A percentile compares a stretch with the other conserved stretches of the same genome.
These are phyloP conservation scores for Hylaeus anthracinus DNA, from an alignment of 1,140 invertebrate genomes.

Conservation along the genomic window DNA sequence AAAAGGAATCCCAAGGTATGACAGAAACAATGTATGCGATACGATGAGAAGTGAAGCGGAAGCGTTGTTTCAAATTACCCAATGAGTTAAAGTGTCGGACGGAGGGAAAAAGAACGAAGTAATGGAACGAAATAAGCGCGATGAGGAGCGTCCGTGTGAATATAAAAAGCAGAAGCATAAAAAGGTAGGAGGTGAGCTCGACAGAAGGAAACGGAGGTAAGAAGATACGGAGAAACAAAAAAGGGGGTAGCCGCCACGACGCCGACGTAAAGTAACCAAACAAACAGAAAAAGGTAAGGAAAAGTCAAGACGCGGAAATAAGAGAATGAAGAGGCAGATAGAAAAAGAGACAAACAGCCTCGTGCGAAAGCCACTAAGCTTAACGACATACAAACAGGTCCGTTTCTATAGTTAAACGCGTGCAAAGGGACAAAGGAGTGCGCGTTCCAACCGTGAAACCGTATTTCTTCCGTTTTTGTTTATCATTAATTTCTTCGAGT, in stretches of 20 bases:
- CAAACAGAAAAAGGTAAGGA: neutral
- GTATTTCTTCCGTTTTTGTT: too few species aligned
- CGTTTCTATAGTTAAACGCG: neutral
- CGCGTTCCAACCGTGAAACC: neutral
- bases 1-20: too few species aligned
- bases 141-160: neutral
- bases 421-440: too few species aligned
- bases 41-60: too few species aligned
- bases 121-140: neutral
- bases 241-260: neutral
- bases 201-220: neutral
- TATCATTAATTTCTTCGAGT: too few species aligned
- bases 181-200: neutral
- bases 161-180: neutral
- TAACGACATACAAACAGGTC: constrained; percentile 4
- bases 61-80: too few species aligned
- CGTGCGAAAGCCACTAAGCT: neutral
- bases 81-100: neutral
- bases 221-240: neutral
- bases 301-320: constrained; percentile 1
- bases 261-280: neutral
- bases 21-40: too few species aligned
- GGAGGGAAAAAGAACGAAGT: neutral
- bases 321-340: constrained; percentile 10
- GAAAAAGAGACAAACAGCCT: neutral